Evolutionary conservation across 2,888 invertebrate species (phyloP), one percentile per base, ranked within the genome.

Genomic region (Crocallis elinguaria): DNA sequence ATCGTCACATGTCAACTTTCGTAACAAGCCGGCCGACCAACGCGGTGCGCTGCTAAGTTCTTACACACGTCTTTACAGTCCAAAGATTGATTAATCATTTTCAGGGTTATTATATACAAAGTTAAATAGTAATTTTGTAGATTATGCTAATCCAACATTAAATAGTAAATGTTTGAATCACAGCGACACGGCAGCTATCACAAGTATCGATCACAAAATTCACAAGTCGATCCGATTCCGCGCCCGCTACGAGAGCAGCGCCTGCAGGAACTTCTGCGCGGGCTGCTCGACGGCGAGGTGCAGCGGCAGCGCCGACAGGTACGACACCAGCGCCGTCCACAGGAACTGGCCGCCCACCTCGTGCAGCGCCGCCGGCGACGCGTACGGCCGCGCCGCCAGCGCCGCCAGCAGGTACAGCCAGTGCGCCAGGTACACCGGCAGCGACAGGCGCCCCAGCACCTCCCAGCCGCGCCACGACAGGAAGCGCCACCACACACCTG

Each of bases 401-500:
- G 73, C 65, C 51, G 63, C 49, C 32, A 68, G 64, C 84, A 81
- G 84, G 67, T 86, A 86, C 46, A 74, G 64, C 84, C 82, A 84
- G 67, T 86, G 86, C 46, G 73, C 59, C 61, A 84, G 55, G 57
- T 79, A 75, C 30, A 76, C 65, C 14, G 81, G 65, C 27, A 86
- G 73, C 0, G 85, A 84, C 78, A 86, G 70, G 21, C 85, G 74
- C 1, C 79, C 76, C 45, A 78, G 58, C 7, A 80, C 51, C 59
- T 72, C 70, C 78, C 78, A 85, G 9, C 78, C 75, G 25, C 74
- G 72, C 85, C 84, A 85, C 13, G 80, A 71, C 45, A 83, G 50
- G 51, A 83, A 67, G 16, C 67, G 60, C 76, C 81, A 77, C 68
- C 71, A 72, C 0, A 73, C 0, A 14, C 59, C 84, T 84, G 57